Base-by-base conservation (phyloP, 2,113 vertebrate species). In the Notarius lentiginosus region DNA sequence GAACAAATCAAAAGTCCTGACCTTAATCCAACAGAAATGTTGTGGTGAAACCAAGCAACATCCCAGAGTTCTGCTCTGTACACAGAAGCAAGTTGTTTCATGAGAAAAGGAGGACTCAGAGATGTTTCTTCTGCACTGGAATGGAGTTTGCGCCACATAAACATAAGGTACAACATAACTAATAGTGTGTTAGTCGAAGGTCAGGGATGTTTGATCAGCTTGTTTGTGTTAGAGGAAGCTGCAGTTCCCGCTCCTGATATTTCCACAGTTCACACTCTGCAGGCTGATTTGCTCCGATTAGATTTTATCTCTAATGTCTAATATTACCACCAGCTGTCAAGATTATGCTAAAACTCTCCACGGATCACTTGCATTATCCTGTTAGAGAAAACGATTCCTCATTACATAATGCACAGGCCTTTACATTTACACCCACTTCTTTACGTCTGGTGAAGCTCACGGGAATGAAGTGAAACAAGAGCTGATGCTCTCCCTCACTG, bases 381-480 rank as follows among this genome's bases (percentile, higher is more conserved):
- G 2, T 75, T 24, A 11, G 1, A 12, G 24, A 53, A n/a, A 77
- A 27, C 6, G 49, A 77, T 55, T 2, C 49, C 24, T 51, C 22
- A 1, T 77, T 55, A n/a, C 12, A 55, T 24, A 24, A 53, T 4
- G 22, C 20, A 22, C 75, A 60, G 53, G 68, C 68, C 24, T 10
- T 34, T 17, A 47, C 30, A 84, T 56, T 75, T 73, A 73, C 9
- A 84, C 76, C 76, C n/a, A 27, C 41, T 61, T 30, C 70, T 84
- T n/a, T 51, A 68, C 1, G 24, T 61, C 84, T 85, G 70, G 56
- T 76, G 72, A 76, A 63, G 41, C 41, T 41, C 41, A 41, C 4
- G 20, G 34, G 70, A 75, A 49, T n/a, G 55, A 75, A 72, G 55
- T 63, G 53, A 84, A 84, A 84, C 11, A 75, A 56, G 41, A 34